Evolutionary conservation across 2,888 invertebrate species (phyloP).

Genomic region (Allacma fusca): DNA sequence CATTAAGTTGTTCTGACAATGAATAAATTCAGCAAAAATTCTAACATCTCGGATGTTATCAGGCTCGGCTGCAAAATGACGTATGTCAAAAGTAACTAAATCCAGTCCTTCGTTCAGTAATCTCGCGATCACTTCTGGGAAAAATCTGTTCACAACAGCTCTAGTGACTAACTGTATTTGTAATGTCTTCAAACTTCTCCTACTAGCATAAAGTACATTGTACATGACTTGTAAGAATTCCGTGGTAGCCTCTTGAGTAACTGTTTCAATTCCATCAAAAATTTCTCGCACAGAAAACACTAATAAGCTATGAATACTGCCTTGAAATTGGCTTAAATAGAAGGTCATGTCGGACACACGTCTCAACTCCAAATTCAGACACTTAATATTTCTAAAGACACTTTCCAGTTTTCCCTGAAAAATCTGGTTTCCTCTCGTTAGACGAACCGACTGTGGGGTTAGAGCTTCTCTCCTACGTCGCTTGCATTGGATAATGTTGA

Average conservation of each 20-base stretch:
- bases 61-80: conserved; percentile 40
- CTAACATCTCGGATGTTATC: conserved; percentile 40
- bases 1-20: conserved; percentile 42
- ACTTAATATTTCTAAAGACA: conserved; percentile 34
- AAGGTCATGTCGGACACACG: conserved; percentile 47
- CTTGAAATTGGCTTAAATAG: conserved; percentile 41
- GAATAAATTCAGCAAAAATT: conserved; percentile 43
- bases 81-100: conserved; percentile 41
- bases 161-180: conserved; percentile 38
- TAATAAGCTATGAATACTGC: conserved; percentile 12
- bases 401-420: conserved; percentile 28
- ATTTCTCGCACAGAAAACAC: conserved; percentile 40
- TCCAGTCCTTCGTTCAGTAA: conserved; percentile 33
- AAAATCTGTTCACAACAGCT: conserved; percentile 42
- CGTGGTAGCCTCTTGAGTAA: conserved; percentile 31
- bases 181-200: conserved; percentile 34
- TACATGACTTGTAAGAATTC: conserved; percentile 38
- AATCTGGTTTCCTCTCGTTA: conserved; percentile 40
- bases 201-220: conserved; percentile 19
- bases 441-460: conserved; percentile 1
- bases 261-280: conserved; percentile 44
- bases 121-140: conserved; percentile 39
- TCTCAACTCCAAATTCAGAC: conserved; percentile 39
- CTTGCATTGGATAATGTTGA: conserved; percentile 49
- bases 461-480: conserved; percentile 38